Evolutionary conservation across 1,140 invertebrate genomes (phyloP).

Genomic region (Temnothorax curvispinosus): DNA sequence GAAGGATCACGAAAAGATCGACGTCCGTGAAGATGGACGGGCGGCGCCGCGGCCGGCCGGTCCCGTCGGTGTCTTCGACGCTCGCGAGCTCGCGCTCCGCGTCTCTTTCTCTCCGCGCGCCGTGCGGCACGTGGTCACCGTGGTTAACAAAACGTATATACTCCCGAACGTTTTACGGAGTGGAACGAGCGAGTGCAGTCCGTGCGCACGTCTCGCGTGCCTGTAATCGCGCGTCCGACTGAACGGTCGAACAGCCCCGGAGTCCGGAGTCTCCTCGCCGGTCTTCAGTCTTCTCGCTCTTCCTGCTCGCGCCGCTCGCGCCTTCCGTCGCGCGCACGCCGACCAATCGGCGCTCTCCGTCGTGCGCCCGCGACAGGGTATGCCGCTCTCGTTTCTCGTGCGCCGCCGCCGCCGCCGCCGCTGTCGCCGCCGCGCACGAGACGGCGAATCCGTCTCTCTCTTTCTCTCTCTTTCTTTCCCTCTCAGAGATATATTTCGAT

Average conservation of each 20-base stretch:
- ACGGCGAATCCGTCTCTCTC: conserved; percentile 27
- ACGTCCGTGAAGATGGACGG: not conserved
- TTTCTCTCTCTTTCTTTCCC: not conserved
- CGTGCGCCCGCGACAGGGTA: conserved; percentile 60
- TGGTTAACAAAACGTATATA: conserved; percentile 67
- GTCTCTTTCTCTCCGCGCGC: not conserved
- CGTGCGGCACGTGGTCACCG: conserved; percentile 77
- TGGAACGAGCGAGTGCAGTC: not conserved
- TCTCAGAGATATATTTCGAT: not conserved
- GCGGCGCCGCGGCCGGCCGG: not conserved
- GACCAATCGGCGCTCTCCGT: conserved; percentile 55
- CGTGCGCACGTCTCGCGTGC: conserved; percentile 82
- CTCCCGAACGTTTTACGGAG: conserved; percentile 63
- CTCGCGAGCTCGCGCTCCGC: too few species aligned
- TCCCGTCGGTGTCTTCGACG: not conserved
- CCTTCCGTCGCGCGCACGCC: conserved; percentile 55
- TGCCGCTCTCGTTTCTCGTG: conserved; percentile 54
- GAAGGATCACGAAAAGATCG: not conserved
- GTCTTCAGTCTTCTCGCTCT: conserved; percentile 75
- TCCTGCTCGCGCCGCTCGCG: conserved; percentile 75
- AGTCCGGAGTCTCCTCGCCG: conserved; percentile 70
- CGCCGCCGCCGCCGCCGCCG: not conserved
- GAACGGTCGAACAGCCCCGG: conserved; percentile 76
- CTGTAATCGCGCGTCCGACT: conserved; percentile 84
- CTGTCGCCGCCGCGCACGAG: not conserved